Evolutionary conservation across 2,113 vertebrate species (phyloP).

Genomic region (Notechis scutatus): DNA sequence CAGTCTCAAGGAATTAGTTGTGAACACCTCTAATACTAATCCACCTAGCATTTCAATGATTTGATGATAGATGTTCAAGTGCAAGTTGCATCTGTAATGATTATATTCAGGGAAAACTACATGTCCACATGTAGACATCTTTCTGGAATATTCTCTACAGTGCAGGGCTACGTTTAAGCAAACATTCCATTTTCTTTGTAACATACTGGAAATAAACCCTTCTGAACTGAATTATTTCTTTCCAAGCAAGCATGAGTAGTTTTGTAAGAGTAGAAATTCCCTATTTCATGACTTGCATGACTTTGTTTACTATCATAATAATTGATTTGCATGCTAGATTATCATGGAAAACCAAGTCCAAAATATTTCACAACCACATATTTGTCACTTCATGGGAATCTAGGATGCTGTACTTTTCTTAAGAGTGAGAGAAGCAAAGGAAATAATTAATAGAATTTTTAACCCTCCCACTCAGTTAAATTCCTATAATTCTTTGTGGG

Average conservation of each 20-base stretch:
- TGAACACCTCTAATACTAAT: not conserved
- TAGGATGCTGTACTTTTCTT: not conserved
- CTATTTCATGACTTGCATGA: not conserved
- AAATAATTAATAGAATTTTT: not conserved
- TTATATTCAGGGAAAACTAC: not conserved
- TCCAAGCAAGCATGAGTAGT: not conserved
- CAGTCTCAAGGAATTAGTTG: not conserved
- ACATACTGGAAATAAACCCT: slow-evolving; percentile 1
- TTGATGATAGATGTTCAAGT: not conserved
- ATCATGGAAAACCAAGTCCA: not conserved
- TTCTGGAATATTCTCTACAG: slow-evolving; percentile 18
- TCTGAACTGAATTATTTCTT: not conserved
- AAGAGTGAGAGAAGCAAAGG: not conserved
- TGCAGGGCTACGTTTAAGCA: not conserved
- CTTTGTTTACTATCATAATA: not conserved
- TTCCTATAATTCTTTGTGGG: not conserved
- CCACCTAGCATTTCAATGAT: not conserved
- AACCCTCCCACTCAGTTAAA: not conserved
- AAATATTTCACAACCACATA: not conserved
- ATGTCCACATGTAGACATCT: slow-evolving; percentile 1
- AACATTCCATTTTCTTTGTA: slow-evolving; percentile 2
- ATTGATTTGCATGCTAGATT: not conserved
- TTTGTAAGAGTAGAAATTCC: not conserved
- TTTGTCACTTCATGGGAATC: not conserved
- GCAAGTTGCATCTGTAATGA: not conserved